Evolutionary conservation across 2,797 vertebrate species (phyloP).

Genomic region (Schizopygopsis malacanthus): DNA sequence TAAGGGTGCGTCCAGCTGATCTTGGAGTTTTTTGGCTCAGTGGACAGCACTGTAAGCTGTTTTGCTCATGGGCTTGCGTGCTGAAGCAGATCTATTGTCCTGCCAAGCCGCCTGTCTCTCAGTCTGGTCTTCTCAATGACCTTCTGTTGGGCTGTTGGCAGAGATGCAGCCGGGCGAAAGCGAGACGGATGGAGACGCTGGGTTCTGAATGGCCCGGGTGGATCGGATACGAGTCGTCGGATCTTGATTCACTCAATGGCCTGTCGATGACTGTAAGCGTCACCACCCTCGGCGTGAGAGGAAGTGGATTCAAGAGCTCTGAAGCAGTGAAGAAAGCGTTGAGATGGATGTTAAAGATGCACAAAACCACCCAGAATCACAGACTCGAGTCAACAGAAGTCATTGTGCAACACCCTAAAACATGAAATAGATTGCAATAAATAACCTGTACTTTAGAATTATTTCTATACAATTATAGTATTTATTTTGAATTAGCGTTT

Average conservation of each 20-base stretch:
- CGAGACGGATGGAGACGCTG: conserved; percentile 6
- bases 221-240: background rate
- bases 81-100: conserved; percentile 56
- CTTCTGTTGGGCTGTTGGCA: conserved; percentile 52
- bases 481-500: background rate
- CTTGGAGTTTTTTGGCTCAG: background rate
- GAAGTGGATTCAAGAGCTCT: background rate
- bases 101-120: conserved; percentile 43
- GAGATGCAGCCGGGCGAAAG: background rate
- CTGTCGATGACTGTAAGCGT: conserved; percentile 24
- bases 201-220: conserved; percentile 22
- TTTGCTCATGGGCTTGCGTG: conserved; percentile 6
- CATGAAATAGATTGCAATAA: background rate
- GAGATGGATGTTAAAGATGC: background rate
- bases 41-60: background rate
- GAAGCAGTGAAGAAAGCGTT: background rate
- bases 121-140: conserved; percentile 46
- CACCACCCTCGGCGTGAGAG: conserved; percentile 1
- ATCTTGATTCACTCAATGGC: conserved; percentile 29
- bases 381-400: background rate
- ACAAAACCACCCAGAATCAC: background rate
- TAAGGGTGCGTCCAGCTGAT: conserved; percentile 32
- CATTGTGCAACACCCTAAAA: background rate
- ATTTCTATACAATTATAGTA: background rate
- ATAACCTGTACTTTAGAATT: background rate